A percentile compares a stretch with the other conserved stretches of the same genome.
These are phyloP conservation scores for Cotesia chilonis DNA, from an alignment of 1,140 invertebrate species.

Conservation along the genomic window DNA sequence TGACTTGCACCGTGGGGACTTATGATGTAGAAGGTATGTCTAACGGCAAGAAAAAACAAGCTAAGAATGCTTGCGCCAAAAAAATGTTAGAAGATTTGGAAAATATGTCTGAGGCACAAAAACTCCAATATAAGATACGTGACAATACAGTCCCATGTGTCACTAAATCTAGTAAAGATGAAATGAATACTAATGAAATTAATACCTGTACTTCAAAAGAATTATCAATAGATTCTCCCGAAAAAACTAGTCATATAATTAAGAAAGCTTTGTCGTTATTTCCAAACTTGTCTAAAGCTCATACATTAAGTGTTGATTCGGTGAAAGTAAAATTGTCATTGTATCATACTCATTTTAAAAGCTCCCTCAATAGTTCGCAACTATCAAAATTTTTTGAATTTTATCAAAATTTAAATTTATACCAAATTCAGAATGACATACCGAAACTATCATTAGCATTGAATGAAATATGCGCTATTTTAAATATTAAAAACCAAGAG, in stretches of 20 bases:
- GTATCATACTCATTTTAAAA: constrained; percentile 7
- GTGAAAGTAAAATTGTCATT: not conserved
- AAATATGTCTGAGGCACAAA: not conserved
- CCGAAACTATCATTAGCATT: not conserved
- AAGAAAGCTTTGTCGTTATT: constrained; percentile 12
- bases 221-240: not conserved
- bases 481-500: not conserved
- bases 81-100: constrained; percentile 1
- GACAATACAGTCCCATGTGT: not conserved
- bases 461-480: constrained; percentile 1
- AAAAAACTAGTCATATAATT: not conserved
- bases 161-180: no score
- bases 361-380: not conserved
- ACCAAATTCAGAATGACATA: not conserved
- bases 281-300: constrained; percentile 5
- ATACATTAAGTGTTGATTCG: no score
- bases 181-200: not conserved
- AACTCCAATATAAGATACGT: not conserved
- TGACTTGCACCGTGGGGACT: constrained; percentile 6
- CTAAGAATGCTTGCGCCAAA: constrained; percentile 12
- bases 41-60: constrained; percentile 19
- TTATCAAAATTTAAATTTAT: constrained; percentile 13
- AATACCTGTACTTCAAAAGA: not conserved
- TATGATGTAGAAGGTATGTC: not conserved
- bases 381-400: not conserved